These are phyloP conservation scores for Drosophila planitibia DNA, from an alignment of 2,888 invertebrate genomes.

Conservation along the genomic window DNA sequence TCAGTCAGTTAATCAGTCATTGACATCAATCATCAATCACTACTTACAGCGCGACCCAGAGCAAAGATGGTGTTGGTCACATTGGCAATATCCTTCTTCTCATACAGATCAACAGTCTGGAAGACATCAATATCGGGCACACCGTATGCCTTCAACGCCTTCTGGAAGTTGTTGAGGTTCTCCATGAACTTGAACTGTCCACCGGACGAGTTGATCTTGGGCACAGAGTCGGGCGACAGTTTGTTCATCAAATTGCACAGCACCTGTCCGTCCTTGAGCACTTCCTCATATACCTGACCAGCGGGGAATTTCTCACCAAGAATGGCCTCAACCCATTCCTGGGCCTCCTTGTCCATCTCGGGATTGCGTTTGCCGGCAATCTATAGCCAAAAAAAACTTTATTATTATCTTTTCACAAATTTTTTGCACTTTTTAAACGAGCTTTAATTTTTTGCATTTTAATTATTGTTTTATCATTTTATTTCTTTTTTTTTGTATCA, in stretches of 20 bases:
- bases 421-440: constrained; percentile 28
- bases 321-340: constrained; percentile 96
- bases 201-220: constrained; percentile 96
- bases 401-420: constrained; percentile 9
- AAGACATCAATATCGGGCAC: constrained; percentile 96
- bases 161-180: constrained; percentile 97
- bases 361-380: constrained; percentile 93
- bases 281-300: constrained; percentile 93
- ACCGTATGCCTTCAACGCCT: constrained; percentile 94
- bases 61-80: constrained; percentile 94
- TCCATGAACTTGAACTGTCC: constrained; percentile 99
- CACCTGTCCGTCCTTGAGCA: constrained; percentile 95
- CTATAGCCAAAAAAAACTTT: constrained; percentile 85
- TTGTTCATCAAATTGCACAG: constrained; percentile 98
- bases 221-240: constrained; percentile 93
- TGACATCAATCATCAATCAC: not conserved
- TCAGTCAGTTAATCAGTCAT: not conserved
- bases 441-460: constrained; percentile 13
- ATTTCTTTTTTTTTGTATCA: constrained; percentile 9
- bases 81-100: constrained; percentile 95
- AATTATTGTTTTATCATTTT: constrained; percentile 8
- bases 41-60: constrained; percentile 92
- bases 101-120: constrained; percentile 98
- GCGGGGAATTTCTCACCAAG: constrained; percentile 95
- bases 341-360: constrained; percentile 93